Base-by-base conservation (phyloP, 2,888 invertebrate genomes). In the Palloptera scutellata region DNA sequence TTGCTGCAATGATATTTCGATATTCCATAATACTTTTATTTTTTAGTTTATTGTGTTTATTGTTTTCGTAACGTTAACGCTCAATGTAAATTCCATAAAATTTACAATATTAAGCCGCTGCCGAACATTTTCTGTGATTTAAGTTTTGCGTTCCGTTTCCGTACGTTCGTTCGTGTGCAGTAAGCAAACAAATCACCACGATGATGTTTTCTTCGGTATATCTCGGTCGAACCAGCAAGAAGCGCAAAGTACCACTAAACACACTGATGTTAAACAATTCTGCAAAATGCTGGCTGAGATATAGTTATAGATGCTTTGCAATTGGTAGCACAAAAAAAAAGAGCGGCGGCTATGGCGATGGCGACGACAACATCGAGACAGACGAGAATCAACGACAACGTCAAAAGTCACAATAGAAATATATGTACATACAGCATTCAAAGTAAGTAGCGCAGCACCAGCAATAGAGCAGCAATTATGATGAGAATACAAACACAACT, bases 241-340 rank as follows among this genome's bases (percentile, higher is more conserved):
- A 75, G 74, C 75, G 78, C 81, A 80, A 81, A 79, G 79, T 81
- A 80, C 80, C 80, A 81, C 81, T 80, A 81, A 81, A 81, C 81
- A 81, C 82, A 81, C 81, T 72, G 72, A 70, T 81, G 81, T 80
- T 80, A 80, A 81, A 76, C 78, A 75, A 79, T 79, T 82, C 81
- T 81, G 82, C 81, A 81, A 81, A 82, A 77, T 77, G 77, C 78
- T 78, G 73, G 73, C 71, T 72, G 61, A 69, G 66, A 70, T 48
- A 70, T 73, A 70, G 69, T 70, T 70, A 68, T 30, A 30, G 30
- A 30, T 30, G 30, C 30, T 30, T 30, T 30, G 30, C 30, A 30
- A 30, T 30, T 30, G 30, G 30, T 30, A 30, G 30, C 30, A 30
- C 3, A 13, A 63, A 48, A 17, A 51, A 54, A 42, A 68, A 64